phyloP scores from a whole-genome alignment of 2,113 vertebrate genomes.

The Zosterops borbonicus region DNA sequence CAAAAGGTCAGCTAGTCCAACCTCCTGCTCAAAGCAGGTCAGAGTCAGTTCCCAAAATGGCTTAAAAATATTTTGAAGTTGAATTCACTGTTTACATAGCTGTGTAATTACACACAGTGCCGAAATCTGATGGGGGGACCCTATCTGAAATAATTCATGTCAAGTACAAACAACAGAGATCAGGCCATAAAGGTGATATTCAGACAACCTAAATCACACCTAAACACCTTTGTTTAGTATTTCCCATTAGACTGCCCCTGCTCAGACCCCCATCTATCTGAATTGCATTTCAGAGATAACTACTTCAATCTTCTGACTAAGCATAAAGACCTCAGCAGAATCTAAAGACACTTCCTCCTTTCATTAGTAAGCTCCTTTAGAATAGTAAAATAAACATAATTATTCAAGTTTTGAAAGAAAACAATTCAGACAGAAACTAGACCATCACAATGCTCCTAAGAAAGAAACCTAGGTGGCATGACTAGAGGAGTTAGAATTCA shows the following conservation, averaged over 20 bases:
- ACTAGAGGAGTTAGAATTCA: neutral
- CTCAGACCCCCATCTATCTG: neutral
- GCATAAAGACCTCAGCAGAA: neutral
- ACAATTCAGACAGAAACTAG: neutral
- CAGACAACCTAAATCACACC: neutral
- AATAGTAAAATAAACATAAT: neutral
- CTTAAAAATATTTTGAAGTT: neutral
- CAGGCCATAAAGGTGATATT: neutral
- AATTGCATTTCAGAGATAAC: neutral
- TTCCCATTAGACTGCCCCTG: neutral
- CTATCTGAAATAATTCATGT: neutral
- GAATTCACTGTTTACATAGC: neutral
- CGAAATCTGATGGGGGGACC: neutral
- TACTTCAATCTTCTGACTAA: neutral
- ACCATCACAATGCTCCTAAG: neutral
- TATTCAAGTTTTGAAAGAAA: conserved; percentile 7
- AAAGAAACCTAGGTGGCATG: conserved; percentile 2
- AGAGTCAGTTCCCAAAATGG: neutral
- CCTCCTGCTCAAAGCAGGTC: neutral
- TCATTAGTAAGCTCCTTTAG: neutral
- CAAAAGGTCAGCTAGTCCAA: neutral
- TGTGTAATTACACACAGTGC: neutral
- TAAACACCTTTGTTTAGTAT: neutral
- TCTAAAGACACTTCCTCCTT: neutral
- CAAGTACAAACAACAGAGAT: neutral